Percentiles rank a stretch among this genome's conserved stretches.
phyloP scores from a whole-genome alignment of 2,888 invertebrate species.

The Caradrina clavipalpis region DNA sequence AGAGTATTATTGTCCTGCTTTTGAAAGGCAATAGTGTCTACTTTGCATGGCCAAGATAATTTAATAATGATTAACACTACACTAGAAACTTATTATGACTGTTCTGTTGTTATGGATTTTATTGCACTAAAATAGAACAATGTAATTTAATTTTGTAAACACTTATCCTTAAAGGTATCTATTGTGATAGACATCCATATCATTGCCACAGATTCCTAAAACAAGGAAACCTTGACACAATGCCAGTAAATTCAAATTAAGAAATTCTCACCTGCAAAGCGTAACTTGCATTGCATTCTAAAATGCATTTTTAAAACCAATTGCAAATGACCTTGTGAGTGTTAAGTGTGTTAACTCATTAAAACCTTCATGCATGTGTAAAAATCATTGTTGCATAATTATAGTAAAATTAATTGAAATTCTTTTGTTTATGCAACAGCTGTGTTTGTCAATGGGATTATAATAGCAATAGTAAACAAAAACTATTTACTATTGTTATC shows the following conservation, averaged over 20 bases:
- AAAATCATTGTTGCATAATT: conserved; percentile 19
- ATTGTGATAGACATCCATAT: background rate
- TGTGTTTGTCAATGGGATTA: conserved; percentile 13
- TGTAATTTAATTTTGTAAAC: background rate
- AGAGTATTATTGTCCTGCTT: background rate
- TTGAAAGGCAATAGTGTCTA: conserved; percentile 1
- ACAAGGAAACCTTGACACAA: conserved; percentile 16
- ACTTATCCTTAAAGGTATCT: conserved; percentile 7
- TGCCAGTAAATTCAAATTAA: conserved; percentile 10
- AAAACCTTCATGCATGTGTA: conserved; percentile 33
- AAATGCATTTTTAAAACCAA: conserved; percentile 15
- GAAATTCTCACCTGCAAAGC: conserved; percentile 46
- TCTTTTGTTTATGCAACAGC: conserved; percentile 10
- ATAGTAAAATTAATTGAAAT: conserved; percentile 5
- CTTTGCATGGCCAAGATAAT: too few species aligned
- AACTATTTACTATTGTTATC: conserved; percentile 7
- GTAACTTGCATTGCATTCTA: conserved; percentile 1
- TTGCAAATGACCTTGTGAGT: conserved; percentile 9
- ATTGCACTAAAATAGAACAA: background rate
- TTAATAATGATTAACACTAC: too few species aligned
- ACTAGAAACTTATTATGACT: background rate
- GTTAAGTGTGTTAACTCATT: conserved; percentile 5
- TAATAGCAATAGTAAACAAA: background rate
- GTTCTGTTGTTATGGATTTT: background rate
- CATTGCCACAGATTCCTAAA: conserved; percentile 6